Base-by-base conservation (phyloP, 2,888 invertebrate genomes). In the Conistra vaccinii region DNA sequence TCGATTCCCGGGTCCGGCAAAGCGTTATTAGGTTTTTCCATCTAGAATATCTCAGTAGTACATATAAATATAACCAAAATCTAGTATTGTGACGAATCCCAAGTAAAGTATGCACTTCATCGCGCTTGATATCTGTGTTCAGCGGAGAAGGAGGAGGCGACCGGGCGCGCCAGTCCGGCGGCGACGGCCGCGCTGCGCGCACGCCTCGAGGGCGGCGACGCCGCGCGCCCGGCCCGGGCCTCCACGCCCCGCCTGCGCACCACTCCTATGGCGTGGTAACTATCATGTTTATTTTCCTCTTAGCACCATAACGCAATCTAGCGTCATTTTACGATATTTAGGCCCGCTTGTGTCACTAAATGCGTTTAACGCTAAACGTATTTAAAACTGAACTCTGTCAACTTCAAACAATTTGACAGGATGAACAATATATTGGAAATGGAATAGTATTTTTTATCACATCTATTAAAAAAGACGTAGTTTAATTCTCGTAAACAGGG, bases 161-260 rank as follows among this genome's bases (percentile, higher is more conserved):
- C 92, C 20, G 91, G 93, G 0, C 94, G 96, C 32, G 95, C 95
- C 81, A 96, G 96, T 42, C 96, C 96, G 5, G 93, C 97, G 97
- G 69, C 42, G 0, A 4, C 70, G 23, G 90, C 98, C 96, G 90
- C 98, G 94, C 88, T 98, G 61, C 97, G 98, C 53, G 89, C 97
- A 95, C 66, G 97, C 3, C 88, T 98, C 57, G 98, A 98, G 90
- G 97, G 97, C 4, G 97, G 97, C 3, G 97, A 97, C 86, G 98
- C 98, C 88, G 97, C 97, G 80, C 96, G 98, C 63, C 98, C 98
- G 3, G 0, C 78, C 0, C 7, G 79, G n/a, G 97, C 98, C 0
- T 55, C 71, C 51, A 84, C 74, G 97, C 97, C 55, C 97, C 98
- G 55, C 0, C 81, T 85, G 1, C 96, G 98, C 71, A 97, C 98